Evolutionary conservation across 2,113 vertebrate genomes (phyloP), one percentile per base, ranked within the genome.

Genomic region (Anguilla rostrata): DNA sequence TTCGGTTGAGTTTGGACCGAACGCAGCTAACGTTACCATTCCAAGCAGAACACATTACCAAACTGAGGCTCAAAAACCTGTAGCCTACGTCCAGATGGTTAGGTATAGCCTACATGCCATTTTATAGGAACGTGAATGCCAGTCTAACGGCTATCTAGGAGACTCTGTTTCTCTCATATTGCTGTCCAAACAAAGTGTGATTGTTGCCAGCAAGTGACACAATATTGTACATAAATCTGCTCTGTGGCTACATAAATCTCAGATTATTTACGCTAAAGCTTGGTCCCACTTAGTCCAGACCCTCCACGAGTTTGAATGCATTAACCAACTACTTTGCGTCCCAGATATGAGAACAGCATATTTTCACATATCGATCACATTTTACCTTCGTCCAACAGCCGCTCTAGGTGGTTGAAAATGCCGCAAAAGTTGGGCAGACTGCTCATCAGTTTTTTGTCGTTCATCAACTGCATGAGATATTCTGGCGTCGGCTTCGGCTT

Each of bases 391-490:
- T 99, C 98, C 95, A 99, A 94, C 85, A 99, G 97, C 93, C 98
- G 93, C 95, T 99, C 98, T 89, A 99, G 97, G 93, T 99, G 98
- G 95, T 98, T 98, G 95, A 99, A 99, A 94, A 99, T 98, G 93
- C 98, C 97, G 91, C 98, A 98, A 96, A 99, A 99, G 98, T 99
- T 99, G 88, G 98, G 98, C 91, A 99, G 97, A 87, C 97, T 98
- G 93, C 97, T 98, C 98, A 98, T 99, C 91, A 99, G 96, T 93
- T 99, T 99, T 95, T 98, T 95, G 93, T 99, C 98, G 96, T 99
- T 99, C 97, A 99, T 99, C 87, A 99, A 95, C 96, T 99, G 98
- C 98, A 99, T 99, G 91, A 99, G 95, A 92, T 99, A 99, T 95
- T 99, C 98, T 85, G 98, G 98, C 93, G 95, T 99, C 94, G 98